Evolutionary conservation across 2,888 invertebrate species (phyloP), one percentile per base, ranked within the genome.

Genomic region (Calliopum simillimum): DNA sequence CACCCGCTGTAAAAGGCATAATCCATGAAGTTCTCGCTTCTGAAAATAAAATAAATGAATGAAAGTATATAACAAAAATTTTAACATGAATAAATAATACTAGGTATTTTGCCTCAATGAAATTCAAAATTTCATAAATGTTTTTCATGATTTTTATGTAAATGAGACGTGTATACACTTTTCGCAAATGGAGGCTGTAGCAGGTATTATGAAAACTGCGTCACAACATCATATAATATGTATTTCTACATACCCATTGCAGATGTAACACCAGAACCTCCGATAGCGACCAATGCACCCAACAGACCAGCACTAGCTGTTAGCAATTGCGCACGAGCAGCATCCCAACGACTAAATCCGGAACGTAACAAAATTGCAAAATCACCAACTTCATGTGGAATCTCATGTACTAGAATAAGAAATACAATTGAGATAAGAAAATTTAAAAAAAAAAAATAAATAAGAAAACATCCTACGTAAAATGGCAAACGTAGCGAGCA

Each of bases 361-460:
- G 95, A 94, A 75, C 91, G 92, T 69, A 99, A 88, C 47, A 99
- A 87, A 77, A 99, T 99, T 14, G 98, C 99, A 86, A 99, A 99
- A 86, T 99, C 99, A 0, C 98, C 98, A n/a, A 99, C 93, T 87
- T 99, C 99, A 84, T 99, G 99, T 0, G 99, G 99, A 70, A 99
- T 95, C 87, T 99, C 98, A 83, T 99, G 99, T 33, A 99, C 92
- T 86, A 65, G n/a, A 53, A 33, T 41, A 58, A 49, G 21, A 13
- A 46, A n/a, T 66, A 3, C 12, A 21, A 11, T 53, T 13, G 13
- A n/a, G 41, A 14, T 33, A 70, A 61, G 23, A 13, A 65, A 70
- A 21, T 63, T 33, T 33, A 1, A 33, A 33, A 8, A 33, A 8
- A 33, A 25, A 58, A 6, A 5, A 23, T 23, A 21, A 33, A 33